Evolutionary conservation across 2,797 vertebrate species (phyloP).

Genomic region (Emydoidea blandingii): DNA sequence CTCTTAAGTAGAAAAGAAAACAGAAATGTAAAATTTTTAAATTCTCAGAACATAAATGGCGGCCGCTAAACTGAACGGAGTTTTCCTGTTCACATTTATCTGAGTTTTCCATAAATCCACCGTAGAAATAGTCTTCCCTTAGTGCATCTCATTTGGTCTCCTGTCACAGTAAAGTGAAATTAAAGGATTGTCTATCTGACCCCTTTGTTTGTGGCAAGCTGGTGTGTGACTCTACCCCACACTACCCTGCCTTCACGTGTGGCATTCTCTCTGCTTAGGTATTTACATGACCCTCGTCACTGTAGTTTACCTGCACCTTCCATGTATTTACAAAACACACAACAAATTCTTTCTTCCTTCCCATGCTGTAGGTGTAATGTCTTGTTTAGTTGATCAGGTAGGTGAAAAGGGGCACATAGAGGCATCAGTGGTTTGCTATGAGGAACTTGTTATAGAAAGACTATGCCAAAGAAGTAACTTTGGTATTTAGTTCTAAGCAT

Average conservation of each 20-base stretch:
- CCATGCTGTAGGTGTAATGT: not conserved
- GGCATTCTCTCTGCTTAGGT: not conserved
- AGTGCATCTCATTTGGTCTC: conserved; percentile 43
- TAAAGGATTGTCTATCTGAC: not conserved
- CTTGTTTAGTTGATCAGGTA: not conserved
- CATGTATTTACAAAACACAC: not conserved
- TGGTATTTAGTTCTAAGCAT: not conserved
- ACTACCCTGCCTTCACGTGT: not conserved
- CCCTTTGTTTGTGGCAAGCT: not conserved
- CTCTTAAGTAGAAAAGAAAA: not conserved
- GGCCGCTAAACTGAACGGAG: conserved; percentile 25
- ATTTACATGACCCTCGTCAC: not conserved
- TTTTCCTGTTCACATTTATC: not conserved
- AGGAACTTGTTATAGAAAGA: not conserved
- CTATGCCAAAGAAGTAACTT: not conserved
- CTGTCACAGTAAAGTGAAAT: conserved; percentile 36
- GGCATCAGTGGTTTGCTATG: not conserved
- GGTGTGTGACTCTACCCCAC: not conserved
- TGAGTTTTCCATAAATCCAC: no score
- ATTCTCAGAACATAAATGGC: not conserved
- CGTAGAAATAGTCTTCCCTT: not conserved
- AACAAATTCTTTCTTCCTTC: not conserved
- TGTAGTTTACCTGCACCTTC: not conserved
- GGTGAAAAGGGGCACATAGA: not conserved
- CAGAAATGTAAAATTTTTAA: conserved; percentile 1